These are phyloP conservation scores for Camponotus pennsylvanicus DNA, from an alignment of 1,140 invertebrate species.

Conservation along the genomic window DNA sequence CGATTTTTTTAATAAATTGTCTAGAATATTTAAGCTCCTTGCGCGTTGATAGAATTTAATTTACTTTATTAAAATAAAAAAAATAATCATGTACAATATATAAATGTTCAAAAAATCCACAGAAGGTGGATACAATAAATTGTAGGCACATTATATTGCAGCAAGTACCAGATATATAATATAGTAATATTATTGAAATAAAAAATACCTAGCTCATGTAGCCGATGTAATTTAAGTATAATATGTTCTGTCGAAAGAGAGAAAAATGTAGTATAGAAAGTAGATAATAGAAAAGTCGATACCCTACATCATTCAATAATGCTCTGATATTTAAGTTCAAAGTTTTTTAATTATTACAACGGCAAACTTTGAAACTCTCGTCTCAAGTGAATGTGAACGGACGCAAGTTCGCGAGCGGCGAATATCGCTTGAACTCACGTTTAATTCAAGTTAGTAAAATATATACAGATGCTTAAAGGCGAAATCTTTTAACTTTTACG, in stretches of 20 bases:
- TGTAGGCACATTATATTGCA: neutral
- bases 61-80: constrained; percentile 30
- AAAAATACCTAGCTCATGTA: too few species aligned
- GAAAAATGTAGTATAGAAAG: neutral
- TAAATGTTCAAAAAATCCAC: constrained; percentile 20
- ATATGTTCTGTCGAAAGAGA: neutral
- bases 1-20: neutral
- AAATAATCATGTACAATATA: neutral
- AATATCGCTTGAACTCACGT: constrained; percentile 11
- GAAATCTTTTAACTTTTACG: neutral
- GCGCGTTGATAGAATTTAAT: neutral
- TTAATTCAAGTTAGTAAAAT: constrained; percentile 44
- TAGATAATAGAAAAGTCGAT: constrained; percentile 15
- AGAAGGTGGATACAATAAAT: constrained; percentile 29
- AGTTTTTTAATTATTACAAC: constrained; percentile 46
- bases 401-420: neutral
- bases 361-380: constrained; percentile 13
- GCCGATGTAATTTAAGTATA: constrained; percentile 5
- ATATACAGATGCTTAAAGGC: constrained; percentile 9
- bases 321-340: neutral
- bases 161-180: neutral
- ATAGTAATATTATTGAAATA: neutral
- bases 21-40: constrained; percentile 26
- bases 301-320: constrained; percentile 27
- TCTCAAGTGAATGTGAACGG: neutral